Base-by-base conservation (phyloP, 2,888 invertebrate genomes). In the Archips xylosteana region DNA sequence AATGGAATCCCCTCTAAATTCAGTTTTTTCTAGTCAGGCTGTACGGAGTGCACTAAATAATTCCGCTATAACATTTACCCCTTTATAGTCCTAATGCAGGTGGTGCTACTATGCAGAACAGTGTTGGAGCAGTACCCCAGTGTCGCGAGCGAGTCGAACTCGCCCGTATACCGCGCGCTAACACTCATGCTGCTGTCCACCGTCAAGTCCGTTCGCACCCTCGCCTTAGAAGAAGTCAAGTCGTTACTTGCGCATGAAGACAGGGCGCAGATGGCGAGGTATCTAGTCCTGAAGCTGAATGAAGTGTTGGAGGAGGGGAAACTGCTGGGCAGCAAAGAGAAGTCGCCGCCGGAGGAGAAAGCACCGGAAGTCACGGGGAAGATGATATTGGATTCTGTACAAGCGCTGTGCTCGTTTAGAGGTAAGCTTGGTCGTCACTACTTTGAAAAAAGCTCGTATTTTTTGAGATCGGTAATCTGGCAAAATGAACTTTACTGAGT, bases 81-180 rank as follows among this genome's bases (percentile, higher is more conserved):
- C 90, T 91, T 91, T 92, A 90, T 90, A 95, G 94, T 95, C 92
- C 89, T 90, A 85, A 87, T 95, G 91, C 96, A 96, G 89, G 95
- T 98, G 78, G 96, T 97, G 91, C 93, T 96, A 81, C 94, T 98
- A 80, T 96, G 97, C 84, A 96, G 97, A 87, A 95, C 95, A 76
- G 92, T 98, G 57, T 90, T 98, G 64, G 94, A 96, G 75, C 96
- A 97, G 78, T 97, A 97, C 92, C 94, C 95, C 12, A 95, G 95
- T 79, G 96, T 96, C 86, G 89, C 97, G 77, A 96, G 95, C 78
- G 97, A 96, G 23, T 95, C 95, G 79, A 89, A 95, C 23, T 95
- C 95, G 2, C 96, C 97, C 0, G 89, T 98, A 64, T 96, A 96
- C 83, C 95, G 96, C 80, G 97, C 97, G 0, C 92, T 98, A 42